phyloP scores from a whole-genome alignment of 2,888 invertebrate genomes.

The Brachyopa scutellaris region DNA sequence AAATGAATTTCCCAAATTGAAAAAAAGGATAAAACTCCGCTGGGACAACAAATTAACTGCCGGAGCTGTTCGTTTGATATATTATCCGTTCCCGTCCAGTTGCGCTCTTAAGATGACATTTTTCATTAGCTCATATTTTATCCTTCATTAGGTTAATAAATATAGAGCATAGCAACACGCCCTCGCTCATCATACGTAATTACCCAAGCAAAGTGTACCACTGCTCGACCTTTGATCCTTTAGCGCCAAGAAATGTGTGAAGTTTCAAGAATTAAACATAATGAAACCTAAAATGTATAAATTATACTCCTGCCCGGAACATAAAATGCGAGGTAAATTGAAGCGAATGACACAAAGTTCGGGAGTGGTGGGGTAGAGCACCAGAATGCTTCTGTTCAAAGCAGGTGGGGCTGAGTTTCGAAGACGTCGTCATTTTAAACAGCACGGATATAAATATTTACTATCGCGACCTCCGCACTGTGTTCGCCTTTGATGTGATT shows the following conservation, averaged over 20 bases:
- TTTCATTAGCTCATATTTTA: slow-evolving; percentile 45
- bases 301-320: slow-evolving; percentile 26
- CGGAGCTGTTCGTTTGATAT: slow-evolving; percentile 13
- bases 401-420: background rate
- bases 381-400: background rate
- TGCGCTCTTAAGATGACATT: slow-evolving; percentile 14
- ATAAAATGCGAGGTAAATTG: slow-evolving; percentile 3
- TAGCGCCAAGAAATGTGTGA: slow-evolving; percentile 6
- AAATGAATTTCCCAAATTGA: background rate
- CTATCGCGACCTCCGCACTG: background rate
- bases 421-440: slow-evolving; percentile 12
- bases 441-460: background rate
- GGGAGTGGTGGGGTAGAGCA: background rate
- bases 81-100: slow-evolving; percentile 16
- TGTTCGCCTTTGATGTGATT: background rate
- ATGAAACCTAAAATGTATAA: slow-evolving; percentile 35
- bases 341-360: background rate
- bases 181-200: slow-evolving; percentile 28
- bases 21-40: slow-evolving; percentile 1
- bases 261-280: slow-evolving; percentile 4
- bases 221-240: slow-evolving; percentile 11
- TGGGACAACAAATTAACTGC: background rate
- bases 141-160: slow-evolving; percentile 53
- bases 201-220: slow-evolving; percentile 8
- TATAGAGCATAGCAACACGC: slow-evolving; percentile 27